Base-by-base conservation (phyloP, 2,888 invertebrate species). In the Leucozona laternaria region DNA sequence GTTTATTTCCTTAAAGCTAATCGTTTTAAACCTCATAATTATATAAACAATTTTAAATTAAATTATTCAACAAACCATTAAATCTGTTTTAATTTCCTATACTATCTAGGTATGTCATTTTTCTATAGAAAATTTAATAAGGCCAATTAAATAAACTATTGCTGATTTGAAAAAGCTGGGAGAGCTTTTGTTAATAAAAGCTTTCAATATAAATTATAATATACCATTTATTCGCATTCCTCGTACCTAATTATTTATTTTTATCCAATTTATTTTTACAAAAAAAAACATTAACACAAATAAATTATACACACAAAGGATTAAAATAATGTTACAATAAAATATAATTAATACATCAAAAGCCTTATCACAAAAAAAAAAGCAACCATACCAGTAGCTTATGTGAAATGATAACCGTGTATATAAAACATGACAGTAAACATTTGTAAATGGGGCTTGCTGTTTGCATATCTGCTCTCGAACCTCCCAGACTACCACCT, bases 291-390 rank as follows among this genome's bases (percentile, higher is more conserved):
- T 80, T 68, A 72, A 77, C 77, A 77, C n/a, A 85, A 81, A 77
- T 77, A 86, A 86, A 81, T 86, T 81, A 60, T 60, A 86, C 73
- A 78, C 78, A 64, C 78, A 78, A 73, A 73, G 81, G 85, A 86
- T 86, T 81, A 86, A 86, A 86, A 75, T 78, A 81, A 81, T 81
- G 81, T 71, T 58, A 78, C 85, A 78, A 81, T 70, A 81, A 75
- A 86, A 71, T 86, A 77, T 73, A 85, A 86, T 86, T 86, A 86
- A 86, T 86, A 81, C 81, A 75, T 86, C 80, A 86, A 73, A 81
- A 86, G 81, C 77, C 22, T 22, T 60, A 58, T 64, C 62, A 58
- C 68, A 70, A 45, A 84, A 64, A 79, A 75, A 71, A 62, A 60
- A 17, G 28, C 28, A 70, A 2, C n/a, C 0, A 55, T 60, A 72